Evolutionary conservation across 2,113 vertebrate genomes (phyloP), one percentile per base, ranked within the genome.

Genomic region (Actinemys pallida): DNA sequence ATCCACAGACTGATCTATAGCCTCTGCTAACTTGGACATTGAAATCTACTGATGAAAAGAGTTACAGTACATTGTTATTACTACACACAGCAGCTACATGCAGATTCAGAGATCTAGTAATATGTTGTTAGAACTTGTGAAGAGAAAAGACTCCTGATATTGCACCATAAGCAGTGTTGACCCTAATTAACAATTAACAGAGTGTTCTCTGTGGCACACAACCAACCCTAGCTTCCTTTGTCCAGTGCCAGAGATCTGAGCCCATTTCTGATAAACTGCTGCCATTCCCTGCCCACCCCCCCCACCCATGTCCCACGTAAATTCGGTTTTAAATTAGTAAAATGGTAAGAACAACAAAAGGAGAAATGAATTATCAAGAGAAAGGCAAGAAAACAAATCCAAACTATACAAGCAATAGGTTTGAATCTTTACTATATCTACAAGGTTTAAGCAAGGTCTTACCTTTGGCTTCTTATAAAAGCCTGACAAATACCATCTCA

Each of bases 391-490:
- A 49, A 78, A 93, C 72, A 91, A 25, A 90, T 9, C 52, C 5
- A 90, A 45, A 47, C 9, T n/a, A 53, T 0, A 39, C 19, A 69
- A 92, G n/a, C 85, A 90, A 65, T 92, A 91, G 72, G n/a, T 84
- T 72, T 47, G 65, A 84, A 5, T 45, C 59, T 13, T 47, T 2
- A 1, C 88, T 84, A 83, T 65, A 92, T 47, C 6, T 24, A 35
- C 35, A 86, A 59, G 45, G 7, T 91, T 91, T 31, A 92, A 72
- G 50, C 4, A 59, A 84, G 83, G 1, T 45, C 97, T 98, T 95
- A 99, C 99, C 99, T 99, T 99, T 93, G 99, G 99, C 96, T 99
- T 99, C 97, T 99, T 99, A 97, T 99, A 99, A 98, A 99, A 99
- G 93, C 99, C 99, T 0, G 99, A 99, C 96, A 99, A 97, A 95